A percentile compares a stretch with the other conserved stretches of the same genome.
Evolutionary conservation across 2,113 vertebrate species (phyloP).

Genomic region (Erythrocercus mccallii): DNA sequence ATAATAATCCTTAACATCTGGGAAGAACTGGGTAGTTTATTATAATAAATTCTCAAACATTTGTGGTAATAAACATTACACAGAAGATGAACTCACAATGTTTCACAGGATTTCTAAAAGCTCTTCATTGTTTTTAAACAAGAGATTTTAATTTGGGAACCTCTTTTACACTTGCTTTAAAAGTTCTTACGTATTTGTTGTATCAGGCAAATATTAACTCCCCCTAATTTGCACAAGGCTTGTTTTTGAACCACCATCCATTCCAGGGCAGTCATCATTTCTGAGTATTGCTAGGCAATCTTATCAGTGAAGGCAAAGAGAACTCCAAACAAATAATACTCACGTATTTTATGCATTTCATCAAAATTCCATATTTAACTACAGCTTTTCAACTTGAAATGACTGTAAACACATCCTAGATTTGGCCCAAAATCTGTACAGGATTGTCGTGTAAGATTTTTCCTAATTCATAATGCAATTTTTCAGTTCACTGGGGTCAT

Average conservation of each 20-base stretch:
- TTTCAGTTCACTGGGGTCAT: background rate
- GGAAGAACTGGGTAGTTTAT: background rate
- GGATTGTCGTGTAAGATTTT: background rate
- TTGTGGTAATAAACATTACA: background rate
- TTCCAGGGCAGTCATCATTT: background rate
- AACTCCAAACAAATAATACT: constrained; percentile 18
- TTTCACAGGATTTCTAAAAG: constrained; percentile 6
- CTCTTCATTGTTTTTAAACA: constrained; percentile 9
- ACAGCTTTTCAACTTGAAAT: background rate
- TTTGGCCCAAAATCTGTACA: background rate
- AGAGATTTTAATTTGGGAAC: background rate
- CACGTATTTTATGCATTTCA: background rate
- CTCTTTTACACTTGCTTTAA: background rate
- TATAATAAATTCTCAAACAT: background rate
- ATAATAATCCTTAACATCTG: constrained; percentile 31
- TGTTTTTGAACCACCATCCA: constrained; percentile 2
- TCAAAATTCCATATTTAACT: background rate
- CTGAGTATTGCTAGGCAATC: background rate
- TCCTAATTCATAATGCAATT: background rate
- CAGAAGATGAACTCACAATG: background rate
- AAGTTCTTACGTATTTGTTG: background rate
- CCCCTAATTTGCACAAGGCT: background rate
- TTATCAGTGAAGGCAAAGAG: background rate
- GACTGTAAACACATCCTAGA: background rate
- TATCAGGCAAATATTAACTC: background rate